Evolutionary conservation across 2,797 vertebrate genomes (phyloP).

Genomic region (Pantherophis alleghaniensis): DNA sequence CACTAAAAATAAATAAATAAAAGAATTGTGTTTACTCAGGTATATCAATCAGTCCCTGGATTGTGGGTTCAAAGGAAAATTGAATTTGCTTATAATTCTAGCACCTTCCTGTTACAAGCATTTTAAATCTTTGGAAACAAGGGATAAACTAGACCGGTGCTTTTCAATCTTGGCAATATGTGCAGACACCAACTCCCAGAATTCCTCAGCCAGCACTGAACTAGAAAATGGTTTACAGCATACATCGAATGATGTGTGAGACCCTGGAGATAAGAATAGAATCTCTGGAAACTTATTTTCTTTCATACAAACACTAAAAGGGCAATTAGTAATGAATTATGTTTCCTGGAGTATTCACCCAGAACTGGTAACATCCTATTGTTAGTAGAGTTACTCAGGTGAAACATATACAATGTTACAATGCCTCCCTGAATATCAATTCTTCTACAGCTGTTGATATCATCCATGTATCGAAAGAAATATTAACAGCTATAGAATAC

Average conservation of each 20-base stretch:
- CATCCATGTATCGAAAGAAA: not conserved
- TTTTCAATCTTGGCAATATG: not conserved
- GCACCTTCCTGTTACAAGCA: not conserved
- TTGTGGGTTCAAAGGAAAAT: not conserved
- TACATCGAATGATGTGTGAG: not conserved
- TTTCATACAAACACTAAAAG: not conserved
- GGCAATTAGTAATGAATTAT: constrained; percentile 4
- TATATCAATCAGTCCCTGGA: not conserved
- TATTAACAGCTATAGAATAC: not conserved
- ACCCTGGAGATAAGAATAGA: not conserved
- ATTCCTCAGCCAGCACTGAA: not conserved
- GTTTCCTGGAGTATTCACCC: not conserved
- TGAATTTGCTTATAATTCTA: not conserved
- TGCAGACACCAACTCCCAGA: not conserved
- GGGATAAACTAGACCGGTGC: not conserved
- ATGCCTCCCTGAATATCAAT: not conserved
- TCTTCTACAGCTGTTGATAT: not conserved
- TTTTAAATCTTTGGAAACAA: not conserved
- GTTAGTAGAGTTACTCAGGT: not conserved
- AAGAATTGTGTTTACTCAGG: not conserved
- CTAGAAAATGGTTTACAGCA: not conserved
- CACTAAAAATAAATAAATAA: not conserved
- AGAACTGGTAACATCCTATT: not conserved
- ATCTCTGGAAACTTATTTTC: not conserved
- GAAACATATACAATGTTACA: not conserved